Conservation (phyloP, 2,888 invertebrate genomes). For the Encarsia formosa region DNA sequence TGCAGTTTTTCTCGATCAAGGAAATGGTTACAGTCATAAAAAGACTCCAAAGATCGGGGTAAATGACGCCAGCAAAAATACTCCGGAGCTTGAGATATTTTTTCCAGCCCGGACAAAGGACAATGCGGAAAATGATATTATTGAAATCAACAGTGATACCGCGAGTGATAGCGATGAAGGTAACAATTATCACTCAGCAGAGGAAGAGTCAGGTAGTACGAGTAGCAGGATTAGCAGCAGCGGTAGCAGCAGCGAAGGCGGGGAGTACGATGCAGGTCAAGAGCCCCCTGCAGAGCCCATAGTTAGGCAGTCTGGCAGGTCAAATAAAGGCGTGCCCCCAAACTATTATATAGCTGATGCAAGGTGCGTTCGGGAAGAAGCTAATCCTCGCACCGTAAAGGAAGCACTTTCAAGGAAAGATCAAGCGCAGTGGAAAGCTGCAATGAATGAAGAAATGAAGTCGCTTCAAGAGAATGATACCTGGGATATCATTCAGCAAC, state of each 20-base stretch:
- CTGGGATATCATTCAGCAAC: not conserved
- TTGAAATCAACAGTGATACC: not conserved
- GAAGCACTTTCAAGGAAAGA: not conserved
- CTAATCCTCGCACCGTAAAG: not conserved
- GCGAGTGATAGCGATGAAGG: not conserved
- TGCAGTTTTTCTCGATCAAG: conserved; percentile 11
- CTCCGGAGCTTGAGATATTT: not conserved
- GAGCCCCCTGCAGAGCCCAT: not conserved
- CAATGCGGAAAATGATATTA: not conserved
- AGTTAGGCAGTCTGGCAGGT: not conserved
- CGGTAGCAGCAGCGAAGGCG: not conserved
- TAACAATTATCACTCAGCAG: not conserved
- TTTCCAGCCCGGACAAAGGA: not conserved
- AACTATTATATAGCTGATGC: not conserved
- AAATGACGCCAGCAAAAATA: not conserved
- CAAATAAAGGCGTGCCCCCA: conserved; percentile 1
- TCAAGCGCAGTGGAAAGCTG: conserved; percentile 1
- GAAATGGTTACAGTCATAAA: not conserved
- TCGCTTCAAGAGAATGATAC: not conserved
- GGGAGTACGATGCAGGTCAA: not conserved
- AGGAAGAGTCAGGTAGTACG: not conserved
- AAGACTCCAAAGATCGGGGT: not conserved
- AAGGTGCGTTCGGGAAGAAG: not conserved
- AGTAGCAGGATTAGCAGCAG: not conserved
- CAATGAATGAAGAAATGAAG: conserved; percentile 2